phyloP scores from a whole-genome alignment of 2,797 vertebrate genomes.

The Syngnathus acus region DNA sequence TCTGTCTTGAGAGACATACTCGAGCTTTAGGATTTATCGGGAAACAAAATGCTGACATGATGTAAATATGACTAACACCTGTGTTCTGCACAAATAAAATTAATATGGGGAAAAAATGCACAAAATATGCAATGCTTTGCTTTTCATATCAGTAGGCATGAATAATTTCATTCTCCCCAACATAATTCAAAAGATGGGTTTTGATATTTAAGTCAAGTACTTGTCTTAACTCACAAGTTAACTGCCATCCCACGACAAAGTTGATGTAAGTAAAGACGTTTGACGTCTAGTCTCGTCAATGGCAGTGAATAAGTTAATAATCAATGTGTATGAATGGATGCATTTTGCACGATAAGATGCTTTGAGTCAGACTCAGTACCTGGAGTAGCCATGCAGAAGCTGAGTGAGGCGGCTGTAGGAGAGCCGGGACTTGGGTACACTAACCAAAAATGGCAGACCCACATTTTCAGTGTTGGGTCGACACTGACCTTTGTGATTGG shows the following conservation, averaged over 20 bases:
- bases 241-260: too few relatives aligned
- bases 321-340: background rate
- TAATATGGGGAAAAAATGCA: too few relatives aligned
- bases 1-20: background rate
- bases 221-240: background rate
- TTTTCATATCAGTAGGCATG: too few relatives aligned
- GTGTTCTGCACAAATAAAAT: too few relatives aligned
- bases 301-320: background rate
- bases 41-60: too few relatives aligned
- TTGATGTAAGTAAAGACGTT: too few relatives aligned
- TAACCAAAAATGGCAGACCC: conserved; percentile 91
- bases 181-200: too few relatives aligned
- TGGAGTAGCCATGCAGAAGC: conserved; percentile 90
- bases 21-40: too few relatives aligned
- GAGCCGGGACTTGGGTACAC: conserved; percentile 87
- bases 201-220: background rate
- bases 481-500: conserved; percentile 84
- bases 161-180: too few relatives aligned
- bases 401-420: conserved; percentile 84
- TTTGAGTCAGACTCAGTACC: conserved; percentile 59
- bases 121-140: too few relatives aligned
- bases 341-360: background rate
- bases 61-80: too few relatives aligned
- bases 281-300: too few relatives aligned
- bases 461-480: conserved; percentile 83